Evolutionary conservation across 2,888 invertebrate species (phyloP).

Genomic region (Troglohyphantes excavatus): DNA sequence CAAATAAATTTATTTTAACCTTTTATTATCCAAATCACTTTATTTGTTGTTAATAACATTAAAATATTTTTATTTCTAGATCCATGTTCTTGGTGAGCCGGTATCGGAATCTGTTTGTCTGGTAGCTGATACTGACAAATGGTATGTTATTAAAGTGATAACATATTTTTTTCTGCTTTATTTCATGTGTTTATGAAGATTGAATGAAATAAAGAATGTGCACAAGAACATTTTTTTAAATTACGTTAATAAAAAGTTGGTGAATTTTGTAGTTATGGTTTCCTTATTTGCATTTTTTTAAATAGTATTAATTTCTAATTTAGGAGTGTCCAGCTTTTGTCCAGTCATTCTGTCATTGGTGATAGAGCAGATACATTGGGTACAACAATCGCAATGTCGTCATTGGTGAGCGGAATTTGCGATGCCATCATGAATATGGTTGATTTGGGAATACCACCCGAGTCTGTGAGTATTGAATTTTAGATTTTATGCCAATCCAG

Average conservation of each 20-base stretch:
- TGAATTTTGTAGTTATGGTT: too few species aligned
- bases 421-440: constrained; percentile 91
- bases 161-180: too few species aligned
- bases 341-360: constrained; percentile 70
- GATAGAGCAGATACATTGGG: constrained; percentile 53
- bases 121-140: constrained; percentile 90
- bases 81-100: constrained; percentile 85
- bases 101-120: constrained; percentile 91
- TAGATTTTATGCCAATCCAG: not conserved
- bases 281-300: too few species aligned
- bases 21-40: too few species aligned
- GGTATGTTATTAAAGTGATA: constrained; percentile 86
- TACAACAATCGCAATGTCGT: constrained; percentile 87
- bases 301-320: not conserved
- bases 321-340: constrained; percentile 79
- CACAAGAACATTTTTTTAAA: too few species aligned
- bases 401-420: constrained; percentile 91
- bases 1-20: too few species aligned
- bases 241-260: too few species aligned
- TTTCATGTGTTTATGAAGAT: too few species aligned
- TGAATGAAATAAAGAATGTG: too few species aligned
- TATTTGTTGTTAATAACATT: too few species aligned
- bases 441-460: constrained; percentile 88
- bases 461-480: constrained; percentile 86
- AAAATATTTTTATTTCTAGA: constrained; percentile 80